Evolutionary conservation across 2,888 invertebrate species (phyloP), one percentile per base, ranked within the genome.

Genomic region (Callimorpha dominula): DNA sequence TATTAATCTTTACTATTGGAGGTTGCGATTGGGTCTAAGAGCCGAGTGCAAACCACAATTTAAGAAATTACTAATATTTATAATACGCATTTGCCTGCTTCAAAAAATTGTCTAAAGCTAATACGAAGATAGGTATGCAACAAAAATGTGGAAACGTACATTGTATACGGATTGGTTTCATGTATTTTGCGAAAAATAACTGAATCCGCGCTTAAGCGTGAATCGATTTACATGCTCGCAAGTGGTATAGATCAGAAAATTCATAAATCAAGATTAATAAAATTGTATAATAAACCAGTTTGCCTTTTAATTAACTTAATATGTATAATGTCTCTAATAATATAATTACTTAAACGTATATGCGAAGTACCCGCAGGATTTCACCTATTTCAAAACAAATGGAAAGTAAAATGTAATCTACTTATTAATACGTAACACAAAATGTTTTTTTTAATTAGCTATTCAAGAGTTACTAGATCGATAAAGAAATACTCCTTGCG

Each of bases 181-280:
- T n/a, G 54, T 57, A 20, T 20, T 11, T 20, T 20, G 11, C n/a
- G 11, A n/a, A n/a, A 54, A 57, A 31, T 57, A 12, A 57, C 12
- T 57, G 57, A 57, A 57, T 57, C 20, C 4, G 20, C 20, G 4
- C 20, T 11, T 11, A 20, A 57, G 57, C 9, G 12, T 57, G 12
- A 57, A 12, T 57, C 20, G 57, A 57, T 57, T 57, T n/a, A 12
- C 20, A 20, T 57, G 57, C 57, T 20, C 4, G 57, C 57, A 20
- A 57, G 57, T 57, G 12, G 20, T 20, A 57, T 9, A 9, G 11
- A 4, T 1, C 3, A 9, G 5, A 46, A 57, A 57, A 57, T 57
- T 57, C 20, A 57, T 57, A 43, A 57, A 68, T 68, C 43, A 57
- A 57, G 54, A 31, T 15, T 57, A 68, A 57, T 57, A 66, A 66